A percentile compares a stretch with the other conserved stretches of the same genome.
These are phyloP conservation scores for Metacarcinus magister DNA, from an alignment of 2,888 invertebrate genomes.

Conservation along the genomic window DNA sequence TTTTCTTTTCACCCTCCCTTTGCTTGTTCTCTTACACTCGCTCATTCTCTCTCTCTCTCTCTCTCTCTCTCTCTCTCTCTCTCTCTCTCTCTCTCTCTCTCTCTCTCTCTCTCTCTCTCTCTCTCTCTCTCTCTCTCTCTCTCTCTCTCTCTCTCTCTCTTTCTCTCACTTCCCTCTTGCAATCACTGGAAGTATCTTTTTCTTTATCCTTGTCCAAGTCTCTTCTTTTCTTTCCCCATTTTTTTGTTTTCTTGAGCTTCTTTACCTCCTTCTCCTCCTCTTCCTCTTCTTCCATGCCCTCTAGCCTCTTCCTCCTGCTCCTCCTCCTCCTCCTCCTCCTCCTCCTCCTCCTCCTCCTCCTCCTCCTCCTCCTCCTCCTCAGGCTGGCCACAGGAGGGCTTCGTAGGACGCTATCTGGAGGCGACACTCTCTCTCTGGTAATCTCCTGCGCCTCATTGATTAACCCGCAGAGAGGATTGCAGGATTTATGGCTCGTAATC, in stretches of 20 bases:
- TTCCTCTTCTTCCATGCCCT: neutral
- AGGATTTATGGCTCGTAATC: conserved; percentile 55
- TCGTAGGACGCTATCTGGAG: neutral
- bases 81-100: neutral
- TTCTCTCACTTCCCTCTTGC: neutral
- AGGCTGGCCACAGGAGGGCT: neutral
- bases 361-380: neutral
- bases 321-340: conserved; percentile 11
- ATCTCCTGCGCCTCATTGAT: conserved; percentile 54
- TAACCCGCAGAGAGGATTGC: conserved; percentile 55
- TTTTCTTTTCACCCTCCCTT: neutral
- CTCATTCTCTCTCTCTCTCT: neutral
- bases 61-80: neutral
- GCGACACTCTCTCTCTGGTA: conserved; percentile 33
- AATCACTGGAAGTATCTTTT: conserved; percentile 26
- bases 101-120: neutral
- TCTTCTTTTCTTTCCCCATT: neutral
- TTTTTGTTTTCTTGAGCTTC: neutral
- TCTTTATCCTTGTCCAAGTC: neutral
- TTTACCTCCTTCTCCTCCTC: neutral
- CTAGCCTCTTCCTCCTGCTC: neutral
- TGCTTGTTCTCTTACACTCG: neutral
- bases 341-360: neutral
- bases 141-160: neutral
- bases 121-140: neutral